Evolutionary conservation across 2,888 invertebrate species (phyloP), one percentile per base, ranked within the genome.

Genomic region (Formica aserva): DNA sequence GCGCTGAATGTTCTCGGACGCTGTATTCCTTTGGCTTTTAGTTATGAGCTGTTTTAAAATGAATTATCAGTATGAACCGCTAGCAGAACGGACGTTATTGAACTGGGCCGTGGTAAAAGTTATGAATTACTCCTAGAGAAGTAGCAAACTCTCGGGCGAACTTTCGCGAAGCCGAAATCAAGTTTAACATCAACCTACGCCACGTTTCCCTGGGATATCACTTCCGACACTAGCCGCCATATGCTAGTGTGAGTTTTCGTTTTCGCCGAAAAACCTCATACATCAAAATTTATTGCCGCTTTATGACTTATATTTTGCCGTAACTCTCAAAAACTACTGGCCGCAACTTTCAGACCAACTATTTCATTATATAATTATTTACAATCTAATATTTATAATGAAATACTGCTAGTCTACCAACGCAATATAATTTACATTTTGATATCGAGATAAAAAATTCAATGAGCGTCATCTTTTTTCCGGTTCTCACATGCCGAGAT

Each of bases 11-110:
- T 74, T 48, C 57, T 71, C 55, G 60, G 57, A 74, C 81, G 86
- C 55, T 84, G 52, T 65, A 63, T 66, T n/a, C 55, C 78, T 80
- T 80, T 80, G 78, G 78, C 69, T 80, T 80, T 80, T 80, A 78
- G 78, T 78, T 78, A 80, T 80, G 78, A 80, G 69, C 69, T 48
- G 69, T 80, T 80, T 69, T 69, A 80, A 80, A 80, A 80, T 80
- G 78, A 80, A 80, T 80, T 80, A 80, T 80, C 78, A 80, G 78
- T 80, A 80, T 71, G 78, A 80, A 80, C 78, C 78, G 78, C 69
- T 3, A 13, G 71, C 71, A 35, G 78, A 69, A 60, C 78, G 35
- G 71, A 80, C 69, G 78, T 71, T 78, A 71, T 80, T 80, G 69
- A 60, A 71, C 69, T 45, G 69, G 71, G 45, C 69, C 78, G 78